Conservation (phyloP, 2,797 vertebrate species). For the Danio jaintianensis region DNA sequence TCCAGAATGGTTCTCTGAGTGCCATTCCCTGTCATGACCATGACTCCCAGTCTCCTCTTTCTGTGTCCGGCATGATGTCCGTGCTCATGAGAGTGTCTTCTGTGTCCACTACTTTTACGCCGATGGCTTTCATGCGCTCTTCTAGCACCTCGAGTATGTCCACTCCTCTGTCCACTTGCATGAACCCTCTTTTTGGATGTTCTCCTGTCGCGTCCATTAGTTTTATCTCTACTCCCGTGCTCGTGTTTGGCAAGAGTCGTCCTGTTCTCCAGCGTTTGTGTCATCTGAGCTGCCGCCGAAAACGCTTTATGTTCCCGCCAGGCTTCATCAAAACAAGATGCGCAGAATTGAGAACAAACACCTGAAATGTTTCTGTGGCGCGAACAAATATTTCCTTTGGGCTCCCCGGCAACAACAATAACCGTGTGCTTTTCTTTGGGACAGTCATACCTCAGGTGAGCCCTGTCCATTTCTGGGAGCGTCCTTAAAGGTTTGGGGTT, state of each 20-base stretch:
- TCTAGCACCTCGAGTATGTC: conserved; percentile 11
- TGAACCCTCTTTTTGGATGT: background rate
- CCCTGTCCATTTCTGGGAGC: conserved; percentile 13
- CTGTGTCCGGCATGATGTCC: conserved; percentile 10
- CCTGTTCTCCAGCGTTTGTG: background rate
- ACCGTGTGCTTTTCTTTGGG: conserved; percentile 43
- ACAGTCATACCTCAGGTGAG: background rate
- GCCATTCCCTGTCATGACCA: conserved; percentile 15
- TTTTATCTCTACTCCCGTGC: conserved; percentile 24
- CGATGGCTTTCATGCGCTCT: conserved; percentile 9
- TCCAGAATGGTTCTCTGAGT: background rate
- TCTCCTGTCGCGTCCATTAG: conserved; percentile 11
- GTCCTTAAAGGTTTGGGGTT: conserved; percentile 20
- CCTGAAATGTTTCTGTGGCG: conserved; percentile 16
- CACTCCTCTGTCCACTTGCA: conserved; percentile 2
- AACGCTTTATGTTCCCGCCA: conserved; percentile 40
- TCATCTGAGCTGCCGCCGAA: background rate
- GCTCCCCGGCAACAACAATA: conserved; percentile 32
- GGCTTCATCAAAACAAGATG: conserved; percentile 20
- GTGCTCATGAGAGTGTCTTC: conserved; percentile 26
- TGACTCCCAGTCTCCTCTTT: conserved; percentile 23
- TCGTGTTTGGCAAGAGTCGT: background rate
- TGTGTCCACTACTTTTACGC: conserved; percentile 13
- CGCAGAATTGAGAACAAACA: conserved; percentile 34
- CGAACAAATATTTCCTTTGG: conserved; percentile 43